A percentile compares a stretch with the other conserved stretches of the same genome.
Evolutionary conservation across 1,140 invertebrate genomes (phyloP).

Genomic region (Achroia grisella): DNA sequence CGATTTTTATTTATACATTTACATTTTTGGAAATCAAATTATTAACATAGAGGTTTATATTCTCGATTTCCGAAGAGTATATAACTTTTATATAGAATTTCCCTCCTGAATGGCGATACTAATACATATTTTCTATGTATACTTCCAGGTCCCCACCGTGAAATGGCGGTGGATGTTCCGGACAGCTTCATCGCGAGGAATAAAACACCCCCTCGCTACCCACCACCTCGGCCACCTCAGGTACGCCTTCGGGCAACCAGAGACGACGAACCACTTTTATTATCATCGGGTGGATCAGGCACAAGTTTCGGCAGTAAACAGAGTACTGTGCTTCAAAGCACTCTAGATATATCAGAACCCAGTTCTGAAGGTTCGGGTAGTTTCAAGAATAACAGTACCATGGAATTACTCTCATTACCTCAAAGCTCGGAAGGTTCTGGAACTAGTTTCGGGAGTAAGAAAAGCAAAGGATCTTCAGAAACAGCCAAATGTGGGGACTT

Average conservation of each 20-base stretch:
- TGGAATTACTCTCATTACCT: slow-evolving; percentile 52
- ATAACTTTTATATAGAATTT: no score
- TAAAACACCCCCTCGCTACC: slow-evolving; percentile 94
- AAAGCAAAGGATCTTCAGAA: slow-evolving; percentile 71
- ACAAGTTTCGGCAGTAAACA: slow-evolving; percentile 66
- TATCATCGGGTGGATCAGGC: slow-evolving; percentile 52
- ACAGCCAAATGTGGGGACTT: slow-evolving; percentile 62
- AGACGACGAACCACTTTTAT: slow-evolving; percentile 53
- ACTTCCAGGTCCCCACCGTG: slow-evolving; percentile 85
- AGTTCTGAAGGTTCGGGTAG: slow-evolving; percentile 57
- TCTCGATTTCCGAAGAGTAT: no score
- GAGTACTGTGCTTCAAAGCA: slow-evolving; percentile 50
- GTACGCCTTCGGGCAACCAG: slow-evolving; percentile 65
- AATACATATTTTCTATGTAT: slow-evolving; percentile 11
- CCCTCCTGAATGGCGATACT: background rate
- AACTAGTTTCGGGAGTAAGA: slow-evolving; percentile 73
- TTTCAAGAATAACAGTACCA: slow-evolving; percentile 66
- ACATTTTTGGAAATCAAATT: no score
- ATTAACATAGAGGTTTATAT: no score
- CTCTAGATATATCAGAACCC: slow-evolving; percentile 42
- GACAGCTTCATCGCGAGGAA: slow-evolving; percentile 93
- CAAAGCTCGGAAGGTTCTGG: slow-evolving; percentile 69
- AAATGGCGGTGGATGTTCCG: slow-evolving; percentile 99
- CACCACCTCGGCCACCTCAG: slow-evolving; percentile 80
- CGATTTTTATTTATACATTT: no score